Evolutionary conservation across 1,140 invertebrate genomes (phyloP), one percentile per base, ranked within the genome.

Genomic region (Thalassaphorura encarpata): DNA sequence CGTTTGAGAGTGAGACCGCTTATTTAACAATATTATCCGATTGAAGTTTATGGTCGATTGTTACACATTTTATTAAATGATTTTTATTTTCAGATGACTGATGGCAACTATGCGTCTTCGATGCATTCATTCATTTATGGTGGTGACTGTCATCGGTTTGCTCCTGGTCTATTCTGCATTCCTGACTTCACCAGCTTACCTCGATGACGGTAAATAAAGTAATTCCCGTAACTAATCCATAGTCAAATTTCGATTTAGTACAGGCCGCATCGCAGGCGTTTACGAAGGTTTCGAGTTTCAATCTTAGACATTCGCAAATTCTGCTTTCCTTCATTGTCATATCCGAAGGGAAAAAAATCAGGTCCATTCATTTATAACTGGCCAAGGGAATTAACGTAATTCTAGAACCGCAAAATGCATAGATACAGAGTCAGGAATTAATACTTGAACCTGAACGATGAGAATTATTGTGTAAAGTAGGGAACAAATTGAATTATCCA

Each of bases 41-140:
- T n/a, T n/a, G n/a, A n/a, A n/a, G n/a, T n/a, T n/a, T n/a, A n/a
- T n/a, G n/a, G n/a, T n/a, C n/a, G n/a, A n/a, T n/a, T n/a, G n/a
- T n/a, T n/a, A n/a, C n/a, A n/a, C n/a, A n/a, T n/a, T n/a, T n/a
- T n/a, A n/a, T n/a, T n/a, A 43, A 43, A 43, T 21, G 24, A 26
- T 56, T 46, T 60, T 21, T 57, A 15, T 59, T 63, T 60, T 6
- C 52, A 64, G 62, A 57, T 54, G 54, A 56, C n/a, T n/a, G 56
- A 62, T 61, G 59, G 56, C 54, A 29, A 60, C 41, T 53, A 66
- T 66, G 64, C 54, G 61, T 42, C 54, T 66, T 43, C 56, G 60
- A 58, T 59, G 58, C 43, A 53, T 66, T 41, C 64, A 66, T 45
- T 66, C 64, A 47, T 66, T 61, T 31, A 63, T 66, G 61, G 58